phyloP scores from a whole-genome alignment of 2,113 vertebrate genomes.

The Crocuta crocuta region DNA sequence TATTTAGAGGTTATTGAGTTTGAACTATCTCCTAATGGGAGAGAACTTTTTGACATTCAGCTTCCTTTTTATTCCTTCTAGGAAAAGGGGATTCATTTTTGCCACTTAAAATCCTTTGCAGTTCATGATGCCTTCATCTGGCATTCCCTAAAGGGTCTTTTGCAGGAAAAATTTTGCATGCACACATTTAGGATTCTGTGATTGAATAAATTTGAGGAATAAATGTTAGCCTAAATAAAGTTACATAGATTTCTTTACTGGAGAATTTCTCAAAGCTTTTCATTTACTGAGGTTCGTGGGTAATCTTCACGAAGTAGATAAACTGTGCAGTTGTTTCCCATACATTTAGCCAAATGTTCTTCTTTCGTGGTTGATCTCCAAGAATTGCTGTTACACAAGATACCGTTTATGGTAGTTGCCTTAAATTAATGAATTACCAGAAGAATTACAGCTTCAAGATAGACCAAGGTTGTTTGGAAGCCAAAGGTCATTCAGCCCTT shows the following conservation, averaged over 20 bases:
- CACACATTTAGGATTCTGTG: background rate
- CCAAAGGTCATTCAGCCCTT: background rate
- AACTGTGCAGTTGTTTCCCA: background rate
- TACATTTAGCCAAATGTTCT: background rate
- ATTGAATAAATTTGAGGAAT: background rate
- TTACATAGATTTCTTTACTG: background rate
- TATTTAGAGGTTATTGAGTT: background rate
- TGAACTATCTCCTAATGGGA: background rate
- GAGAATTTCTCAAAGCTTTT: background rate
- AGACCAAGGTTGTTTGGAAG: background rate
- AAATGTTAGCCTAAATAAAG: background rate
- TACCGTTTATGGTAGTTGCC: background rate
- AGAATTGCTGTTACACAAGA: background rate
- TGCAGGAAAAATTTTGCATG: background rate
- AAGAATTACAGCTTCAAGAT: background rate
- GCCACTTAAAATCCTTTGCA: background rate
- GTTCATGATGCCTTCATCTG: background rate
- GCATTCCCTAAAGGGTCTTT: background rate
- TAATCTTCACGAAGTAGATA: background rate
- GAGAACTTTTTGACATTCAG: background rate
- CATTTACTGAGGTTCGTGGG: background rate
- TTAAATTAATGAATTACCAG: slow-evolving; percentile 10
- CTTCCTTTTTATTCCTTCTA: background rate
- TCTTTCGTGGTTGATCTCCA: background rate
- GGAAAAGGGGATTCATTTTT: background rate